Percentiles rank a stretch among this genome's conserved stretches.
These are phyloP conservation scores for Poecilia latipinna DNA, from an alignment of 2,113 vertebrate species.

Conservation along the genomic window DNA sequence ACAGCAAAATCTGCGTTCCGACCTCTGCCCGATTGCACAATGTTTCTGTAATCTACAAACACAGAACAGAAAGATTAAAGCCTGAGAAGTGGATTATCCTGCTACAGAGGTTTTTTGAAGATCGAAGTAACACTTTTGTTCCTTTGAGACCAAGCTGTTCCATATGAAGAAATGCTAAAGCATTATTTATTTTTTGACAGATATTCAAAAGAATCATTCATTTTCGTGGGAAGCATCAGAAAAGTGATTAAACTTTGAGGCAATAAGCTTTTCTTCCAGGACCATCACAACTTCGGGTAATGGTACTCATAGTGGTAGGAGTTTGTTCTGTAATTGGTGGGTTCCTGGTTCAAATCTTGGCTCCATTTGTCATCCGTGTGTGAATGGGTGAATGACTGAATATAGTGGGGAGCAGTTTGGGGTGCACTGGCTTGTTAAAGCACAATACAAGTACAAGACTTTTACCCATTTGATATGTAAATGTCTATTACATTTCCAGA, in stretches of 20 bases:
- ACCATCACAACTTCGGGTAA: neutral
- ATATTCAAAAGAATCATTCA: neutral
- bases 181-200: neutral
- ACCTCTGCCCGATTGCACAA: neutral
- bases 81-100: neutral
- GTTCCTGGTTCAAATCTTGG: too few species aligned
- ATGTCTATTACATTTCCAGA: too few species aligned
- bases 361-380: too few species aligned
- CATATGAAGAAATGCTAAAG: neutral
- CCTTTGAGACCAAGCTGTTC: neutral
- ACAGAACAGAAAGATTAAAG: neutral
- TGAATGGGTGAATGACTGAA: too few species aligned
- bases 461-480: too few species aligned
- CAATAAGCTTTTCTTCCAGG: neutral
- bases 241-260: neutral
- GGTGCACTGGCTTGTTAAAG: too few species aligned
- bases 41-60: conserved; percentile 2
- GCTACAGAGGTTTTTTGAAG: conserved; percentile 1
- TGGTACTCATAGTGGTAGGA: too few species aligned
- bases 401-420: too few species aligned
- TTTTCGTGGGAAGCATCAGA: neutral
- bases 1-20: neutral
- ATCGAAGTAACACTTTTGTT: conserved; percentile 1
- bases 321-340: too few species aligned
- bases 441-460: too few species aligned